Evolutionary conservation across 2,113 vertebrate species (phyloP), one percentile per base, ranked within the genome.

Genomic region (Apus apus): DNA sequence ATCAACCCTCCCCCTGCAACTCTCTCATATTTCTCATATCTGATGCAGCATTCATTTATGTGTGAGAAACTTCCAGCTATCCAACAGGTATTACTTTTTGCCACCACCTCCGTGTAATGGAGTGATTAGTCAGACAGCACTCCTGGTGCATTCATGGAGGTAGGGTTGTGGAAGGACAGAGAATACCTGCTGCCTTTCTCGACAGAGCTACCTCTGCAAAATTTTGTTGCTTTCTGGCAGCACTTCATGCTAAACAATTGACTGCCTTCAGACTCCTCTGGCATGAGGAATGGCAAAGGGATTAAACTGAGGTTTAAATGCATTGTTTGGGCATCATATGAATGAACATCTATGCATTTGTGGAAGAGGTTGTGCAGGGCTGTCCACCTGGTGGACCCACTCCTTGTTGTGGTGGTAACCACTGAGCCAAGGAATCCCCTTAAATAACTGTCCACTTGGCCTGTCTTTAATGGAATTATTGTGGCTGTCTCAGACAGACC

Each of bases 321-420:
- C 22, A 40, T 38, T 60, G 19, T 6, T 3, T 53, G 9, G 34
- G 3, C 38, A 77, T 45, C 0, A 0, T 19, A 30, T 83, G 45
- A 85, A 70, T 65, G 16, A 75, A 1, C 10, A 32, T 40, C 30
- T 53, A 1, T 45, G 20, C 32, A 23, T 27, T 38, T 60, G 27
- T n/a, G n/a, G 23, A 62, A 57, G 65, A 38, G 82, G 22, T 9
- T 1, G 2, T 34, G 21, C 32, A 54, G 23, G 1, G 2, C 51
- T 76, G 27, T 43, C 22, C 36, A 30, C 16, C 15, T 78, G 67
- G 13, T 26, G 20, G 50, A 61, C n/a, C 5, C 34, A 13, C 9
- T 36, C 14, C 7, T 4, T 1, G 34, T 13, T 18, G 20, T 30
- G 21, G 36, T 54, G 46, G 54, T 40, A 76, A 72, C 17, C 26